Evolutionary conservation across 2,797 vertebrate species (phyloP), one percentile per base, ranked within the genome.

Genomic region (Xerus rutilus): DNA sequence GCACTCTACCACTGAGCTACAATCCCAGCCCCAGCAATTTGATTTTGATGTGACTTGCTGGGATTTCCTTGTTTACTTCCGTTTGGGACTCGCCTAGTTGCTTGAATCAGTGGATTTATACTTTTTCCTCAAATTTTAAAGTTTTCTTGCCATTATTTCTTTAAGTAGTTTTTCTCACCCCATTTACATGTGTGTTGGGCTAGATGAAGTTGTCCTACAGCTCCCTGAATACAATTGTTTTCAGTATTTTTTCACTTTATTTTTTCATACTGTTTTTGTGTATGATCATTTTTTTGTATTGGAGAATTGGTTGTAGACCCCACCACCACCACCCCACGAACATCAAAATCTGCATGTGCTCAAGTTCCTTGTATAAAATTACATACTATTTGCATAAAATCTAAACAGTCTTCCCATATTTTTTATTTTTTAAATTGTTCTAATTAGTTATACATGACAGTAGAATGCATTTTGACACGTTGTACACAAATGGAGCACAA

Each of bases 201-300:
- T 94, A n/a, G 43, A 47, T 83, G 12, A 78, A 90, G 23, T 92
- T 86, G 70, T 54, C 83, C 13, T 35, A 86, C 39, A 86, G 35
- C 21, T 82, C 23, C 47, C 70, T 92, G 43, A 67, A 6, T 90
- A 59, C 76, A 79, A 3, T 93, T 86, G n/a, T 47, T 90, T 59
- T 92, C 47, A 94, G 30, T 76, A 47, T 49, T 92, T 92, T 83
- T 89, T 83, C 70, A 92, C 32, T 79, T 82, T 92, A 85, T 49
- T 89, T 86, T 77, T 96, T 57, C 39, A 59, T 86, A 77, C 43
- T 54, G 17, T 47, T 81, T 86, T 14, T 59, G 57, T 59, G 21
- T 59, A 23, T 59, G 23, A 59, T 59, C 57, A 59, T 59, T 21
- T 21, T 23, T 59, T 15, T 23, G 8, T 59, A 23, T 59, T 59